Conservation (phyloP, 2,797 vertebrate species). For the Bovichtus variegatus region DNA sequence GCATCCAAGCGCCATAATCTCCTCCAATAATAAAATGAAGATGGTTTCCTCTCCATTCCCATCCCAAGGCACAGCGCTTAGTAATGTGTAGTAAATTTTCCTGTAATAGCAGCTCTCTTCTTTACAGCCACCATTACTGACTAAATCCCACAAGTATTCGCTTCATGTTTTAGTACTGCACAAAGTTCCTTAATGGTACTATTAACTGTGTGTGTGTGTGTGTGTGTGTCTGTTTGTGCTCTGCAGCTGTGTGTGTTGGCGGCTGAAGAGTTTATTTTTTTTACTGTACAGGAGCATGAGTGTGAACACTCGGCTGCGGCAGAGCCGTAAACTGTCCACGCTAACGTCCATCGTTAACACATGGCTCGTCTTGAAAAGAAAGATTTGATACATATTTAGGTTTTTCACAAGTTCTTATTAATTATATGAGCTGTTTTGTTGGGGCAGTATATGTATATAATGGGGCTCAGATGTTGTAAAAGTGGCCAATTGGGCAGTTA, state of each 20-base stretch:
- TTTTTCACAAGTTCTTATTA: constrained; percentile 53
- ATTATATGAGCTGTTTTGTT: constrained; percentile 68
- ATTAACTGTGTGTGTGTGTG: constrained; percentile 59
- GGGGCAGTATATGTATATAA: constrained; percentile 46
- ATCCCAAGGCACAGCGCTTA: constrained; percentile 38
- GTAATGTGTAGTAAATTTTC: constrained; percentile 71
- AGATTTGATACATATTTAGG: constrained; percentile 58
- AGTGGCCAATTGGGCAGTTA: constrained; percentile 6
- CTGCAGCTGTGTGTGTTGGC: constrained; percentile 29
- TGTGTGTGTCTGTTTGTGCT: constrained; percentile 21
- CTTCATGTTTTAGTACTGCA: constrained; percentile 69
- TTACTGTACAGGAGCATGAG: constrained; percentile 39
- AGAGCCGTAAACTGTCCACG: constrained; percentile 29
- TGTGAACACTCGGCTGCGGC: constrained; percentile 57
- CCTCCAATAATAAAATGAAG: constrained; percentile 48
- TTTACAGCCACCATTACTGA: constrained; percentile 72
- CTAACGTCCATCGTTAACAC: constrained; percentile 63
- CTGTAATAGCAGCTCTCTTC: constrained; percentile 66
- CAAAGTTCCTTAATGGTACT: constrained; percentile 68
- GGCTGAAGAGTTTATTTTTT: constrained; percentile 15
- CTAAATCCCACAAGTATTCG: constrained; percentile 72
- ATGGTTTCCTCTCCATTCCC: constrained; percentile 39
- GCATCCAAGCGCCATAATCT: constrained; percentile 41
- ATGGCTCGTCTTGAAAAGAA: constrained; percentile 49
- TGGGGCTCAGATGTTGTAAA: constrained; percentile 53